These are phyloP conservation scores for Venusia cambrica DNA, from an alignment of 2,888 invertebrate species.

Conservation along the genomic window DNA sequence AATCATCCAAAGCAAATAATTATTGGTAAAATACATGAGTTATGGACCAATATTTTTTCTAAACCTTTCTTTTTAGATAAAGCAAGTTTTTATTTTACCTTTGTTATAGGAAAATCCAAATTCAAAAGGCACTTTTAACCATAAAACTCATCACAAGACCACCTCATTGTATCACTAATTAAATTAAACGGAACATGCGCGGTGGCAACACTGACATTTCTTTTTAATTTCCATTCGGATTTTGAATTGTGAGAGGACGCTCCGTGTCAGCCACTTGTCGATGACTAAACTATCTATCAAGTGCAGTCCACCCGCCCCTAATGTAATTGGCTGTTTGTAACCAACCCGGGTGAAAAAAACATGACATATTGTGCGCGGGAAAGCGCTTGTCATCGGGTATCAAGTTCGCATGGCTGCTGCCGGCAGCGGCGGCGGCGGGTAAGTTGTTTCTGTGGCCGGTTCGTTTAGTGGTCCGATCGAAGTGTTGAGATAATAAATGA, in stretches of 20 bases:
- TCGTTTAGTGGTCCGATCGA: slow-evolving; percentile 60
- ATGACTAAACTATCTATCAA: slow-evolving; percentile 73
- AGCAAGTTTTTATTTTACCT: too few relatives aligned
- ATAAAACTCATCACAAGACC: slow-evolving; percentile 66
- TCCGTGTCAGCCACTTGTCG: slow-evolving; percentile 59
- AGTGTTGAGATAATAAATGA: slow-evolving; percentile 57
- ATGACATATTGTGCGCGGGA: slow-evolving; percentile 78
- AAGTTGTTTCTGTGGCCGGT: slow-evolving; percentile 67
- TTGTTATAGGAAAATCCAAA: slow-evolving; percentile 39
- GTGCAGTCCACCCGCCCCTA: slow-evolving; percentile 68
- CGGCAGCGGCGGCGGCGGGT: too few relatives aligned
- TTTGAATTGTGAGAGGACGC: slow-evolving; percentile 54
- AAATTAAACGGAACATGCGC: slow-evolving; percentile 69
- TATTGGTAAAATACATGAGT: too few relatives aligned
- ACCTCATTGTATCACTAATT: slow-evolving; percentile 68
- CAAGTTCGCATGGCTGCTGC: slow-evolving; percentile 64
- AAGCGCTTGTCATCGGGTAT: slow-evolving; percentile 67
- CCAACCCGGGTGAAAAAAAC: slow-evolving; percentile 75
- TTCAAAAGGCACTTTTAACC: slow-evolving; percentile 38
- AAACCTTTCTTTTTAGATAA: too few relatives aligned
- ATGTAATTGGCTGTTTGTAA: slow-evolving; percentile 79
- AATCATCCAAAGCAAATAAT: too few relatives aligned
- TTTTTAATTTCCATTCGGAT: slow-evolving; percentile 25
- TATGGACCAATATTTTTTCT: too few relatives aligned
- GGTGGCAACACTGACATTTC: slow-evolving; percentile 51